phyloP scores from a whole-genome alignment of 2,888 invertebrate species.

The Chrysomela aeneicollis region DNA sequence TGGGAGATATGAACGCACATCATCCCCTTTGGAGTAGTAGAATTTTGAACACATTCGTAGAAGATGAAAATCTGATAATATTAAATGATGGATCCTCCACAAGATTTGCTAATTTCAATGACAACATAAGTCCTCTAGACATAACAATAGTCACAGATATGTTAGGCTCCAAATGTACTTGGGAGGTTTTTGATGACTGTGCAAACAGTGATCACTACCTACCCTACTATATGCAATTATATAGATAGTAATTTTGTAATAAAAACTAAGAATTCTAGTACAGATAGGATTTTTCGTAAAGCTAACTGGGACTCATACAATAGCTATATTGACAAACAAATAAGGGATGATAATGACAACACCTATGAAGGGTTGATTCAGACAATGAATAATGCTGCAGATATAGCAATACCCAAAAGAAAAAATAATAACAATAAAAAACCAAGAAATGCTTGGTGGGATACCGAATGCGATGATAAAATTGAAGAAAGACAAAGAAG shows the following conservation, averaged over 20 bases:
- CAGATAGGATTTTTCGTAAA: not conserved
- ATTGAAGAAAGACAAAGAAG: not conserved
- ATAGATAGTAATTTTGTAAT: not conserved
- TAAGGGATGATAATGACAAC: not conserved
- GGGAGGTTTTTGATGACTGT: not conserved
- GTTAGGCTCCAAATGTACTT: not conserved
- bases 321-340: not conserved
- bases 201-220: not conserved
- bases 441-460: not conserved
- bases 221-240: not conserved
- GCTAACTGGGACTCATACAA: not conserved
- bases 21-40: not conserved
- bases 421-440: not conserved
- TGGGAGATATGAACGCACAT: conserved; percentile 1
- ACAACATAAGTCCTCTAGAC: not conserved
- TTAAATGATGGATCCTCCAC: conserved; percentile 3
- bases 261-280: not conserved
- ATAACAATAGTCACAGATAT: not conserved
- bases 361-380: not conserved
- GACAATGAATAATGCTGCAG: not conserved
- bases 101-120: not conserved
- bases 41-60: not conserved
- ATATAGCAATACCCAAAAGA: not conserved
- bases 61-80: not conserved
- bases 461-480: not conserved